phyloP scores from a whole-genome alignment of 2,888 invertebrate genomes.

The Heliconius sara region DNA sequence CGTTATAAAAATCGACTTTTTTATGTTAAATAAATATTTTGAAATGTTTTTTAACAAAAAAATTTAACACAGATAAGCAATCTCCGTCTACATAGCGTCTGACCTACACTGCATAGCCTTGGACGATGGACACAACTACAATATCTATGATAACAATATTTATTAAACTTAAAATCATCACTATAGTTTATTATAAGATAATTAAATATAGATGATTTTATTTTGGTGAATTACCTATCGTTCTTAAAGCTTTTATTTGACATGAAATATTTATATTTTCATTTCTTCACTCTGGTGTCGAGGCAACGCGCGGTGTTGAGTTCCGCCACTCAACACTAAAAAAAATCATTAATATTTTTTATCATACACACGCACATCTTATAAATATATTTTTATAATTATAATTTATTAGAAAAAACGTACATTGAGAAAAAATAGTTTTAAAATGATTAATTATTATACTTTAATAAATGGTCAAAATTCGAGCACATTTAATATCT shows the following conservation, averaged over 20 bases:
- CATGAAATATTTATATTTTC: too few species aligned
- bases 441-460: too few species aligned
- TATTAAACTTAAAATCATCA: conserved; percentile 29
- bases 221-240: not conserved
- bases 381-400: too few species aligned
- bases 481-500: too few species aligned
- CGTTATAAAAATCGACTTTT: not conserved
- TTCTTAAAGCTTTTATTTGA: too few species aligned
- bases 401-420: too few species aligned
- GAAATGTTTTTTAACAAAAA: not conserved
- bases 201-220: not conserved
- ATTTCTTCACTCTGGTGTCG: too few species aligned
- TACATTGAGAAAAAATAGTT: too few species aligned
- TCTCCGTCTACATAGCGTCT: conserved; percentile 60
- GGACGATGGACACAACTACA: conserved; percentile 50
- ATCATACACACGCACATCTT: too few species aligned
- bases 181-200: conserved; percentile 2
- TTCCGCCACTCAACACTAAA: not conserved
- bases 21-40: not conserved
- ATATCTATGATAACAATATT: conserved; percentile 39
- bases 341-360: too few species aligned
- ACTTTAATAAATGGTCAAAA: too few species aligned
- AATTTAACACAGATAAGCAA: conserved; percentile 49
- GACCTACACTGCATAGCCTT: conserved; percentile 56
- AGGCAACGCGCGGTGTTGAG: not conserved